Conservation (phyloP, 2,888 invertebrate genomes). For the Altica lythri region DNA sequence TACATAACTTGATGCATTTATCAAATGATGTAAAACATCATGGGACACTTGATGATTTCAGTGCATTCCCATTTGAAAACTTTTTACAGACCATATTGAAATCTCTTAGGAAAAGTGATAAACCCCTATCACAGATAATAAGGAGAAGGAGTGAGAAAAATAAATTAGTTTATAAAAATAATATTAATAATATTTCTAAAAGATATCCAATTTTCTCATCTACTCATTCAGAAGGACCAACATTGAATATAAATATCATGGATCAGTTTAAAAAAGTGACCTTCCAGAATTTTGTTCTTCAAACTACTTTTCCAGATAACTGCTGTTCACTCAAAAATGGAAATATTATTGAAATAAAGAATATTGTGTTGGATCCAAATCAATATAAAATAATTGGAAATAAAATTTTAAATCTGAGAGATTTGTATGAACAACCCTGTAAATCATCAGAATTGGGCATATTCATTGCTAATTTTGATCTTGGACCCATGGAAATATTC, state of each 20-base stretch:
- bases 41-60: slow-evolving; percentile 8
- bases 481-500: too few species aligned
- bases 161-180: slow-evolving; percentile 3
- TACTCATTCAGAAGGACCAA: slow-evolving; percentile 17
- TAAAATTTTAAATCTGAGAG: too few species aligned
- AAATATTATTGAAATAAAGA: too few species aligned
- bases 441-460: too few species aligned
- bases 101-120: slow-evolving; percentile 18
- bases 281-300: slow-evolving; percentile 19
- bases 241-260: slow-evolving; percentile 12
- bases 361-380: too few species aligned
- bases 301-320: slow-evolving; percentile 16
- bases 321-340: slow-evolving; percentile 17
- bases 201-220: slow-evolving; percentile 18
- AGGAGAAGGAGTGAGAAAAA: slow-evolving; percentile 18
- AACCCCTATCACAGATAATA: slow-evolving; percentile 24
- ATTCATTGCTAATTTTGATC: too few species aligned
- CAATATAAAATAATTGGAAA: too few species aligned
- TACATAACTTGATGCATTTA: slow-evolving; percentile 21
- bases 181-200: slow-evolving; percentile 4
- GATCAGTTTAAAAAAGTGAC: slow-evolving; percentile 18
- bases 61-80: too few species aligned
- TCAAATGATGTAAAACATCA: slow-evolving; percentile 10
- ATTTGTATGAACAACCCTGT: too few species aligned
- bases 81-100: slow-evolving; percentile 18